Conservation (phyloP, 1,140 invertebrate species). For the Charaxes varanes region DNA sequence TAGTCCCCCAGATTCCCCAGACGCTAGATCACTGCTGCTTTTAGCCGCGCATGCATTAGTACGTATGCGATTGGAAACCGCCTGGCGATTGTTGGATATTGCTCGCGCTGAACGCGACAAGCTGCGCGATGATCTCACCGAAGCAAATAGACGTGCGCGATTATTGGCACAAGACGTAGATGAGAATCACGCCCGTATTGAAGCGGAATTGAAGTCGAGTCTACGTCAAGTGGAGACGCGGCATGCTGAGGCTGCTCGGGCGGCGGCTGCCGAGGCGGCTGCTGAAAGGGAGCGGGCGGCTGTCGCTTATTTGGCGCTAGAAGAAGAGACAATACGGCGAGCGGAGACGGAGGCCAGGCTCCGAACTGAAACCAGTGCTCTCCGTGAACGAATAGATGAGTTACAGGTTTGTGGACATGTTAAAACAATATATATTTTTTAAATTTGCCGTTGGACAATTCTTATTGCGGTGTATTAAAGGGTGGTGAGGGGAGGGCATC, state of each 20-base stretch:
- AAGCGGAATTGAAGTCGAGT: constrained; percentile 81
- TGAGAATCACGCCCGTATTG: constrained; percentile 88
- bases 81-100: constrained; percentile 30
- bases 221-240: constrained; percentile 83
- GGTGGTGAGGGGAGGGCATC: background rate
- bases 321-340: constrained; percentile 48
- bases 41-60: constrained; percentile 42
- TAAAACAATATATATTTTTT: background rate
- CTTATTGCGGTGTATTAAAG: background rate
- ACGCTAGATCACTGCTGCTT: constrained; percentile 40
- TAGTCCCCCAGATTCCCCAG: constrained; percentile 30
- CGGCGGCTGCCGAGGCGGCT: constrained; percentile 79
- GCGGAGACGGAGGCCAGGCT: constrained; percentile 35
- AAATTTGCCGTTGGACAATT: background rate
- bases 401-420: constrained; percentile 17
- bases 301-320: constrained; percentile 71
- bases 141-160: constrained; percentile 86
- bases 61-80: constrained; percentile 37
- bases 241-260: constrained; percentile 83
- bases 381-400: constrained; percentile 81
- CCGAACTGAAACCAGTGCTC: constrained; percentile 76
- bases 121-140: constrained; percentile 82
- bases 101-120: constrained; percentile 79
- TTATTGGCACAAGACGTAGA: constrained; percentile 91
- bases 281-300: constrained; percentile 82